Percentiles rank a stretch among this genome's conserved stretches.
phyloP scores from a whole-genome alignment of 2,888 invertebrate genomes.

The Phytoseiulus persimilis region DNA sequence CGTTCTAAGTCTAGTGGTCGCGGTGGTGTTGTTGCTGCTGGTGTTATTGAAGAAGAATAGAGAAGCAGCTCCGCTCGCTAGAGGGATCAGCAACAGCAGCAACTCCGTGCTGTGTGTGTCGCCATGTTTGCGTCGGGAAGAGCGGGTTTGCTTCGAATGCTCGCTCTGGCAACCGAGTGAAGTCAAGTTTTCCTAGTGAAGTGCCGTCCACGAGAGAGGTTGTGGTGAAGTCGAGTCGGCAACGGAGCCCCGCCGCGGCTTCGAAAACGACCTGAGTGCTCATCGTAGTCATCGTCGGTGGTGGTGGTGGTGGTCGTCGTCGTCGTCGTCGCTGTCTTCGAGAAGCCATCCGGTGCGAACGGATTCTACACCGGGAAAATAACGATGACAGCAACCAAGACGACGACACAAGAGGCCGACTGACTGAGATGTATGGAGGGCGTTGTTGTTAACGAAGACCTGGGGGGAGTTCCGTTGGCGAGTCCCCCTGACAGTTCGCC shows the following conservation, averaged over 20 bases:
- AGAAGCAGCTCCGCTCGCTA: background rate
- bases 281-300: background rate
- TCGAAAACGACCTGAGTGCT: background rate
- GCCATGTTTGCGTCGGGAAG: conserved; percentile 34
- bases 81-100: background rate
- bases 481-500: conserved; percentile 5
- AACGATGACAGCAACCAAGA: background rate
- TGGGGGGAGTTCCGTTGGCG: background rate
- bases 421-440: conserved; percentile 5
- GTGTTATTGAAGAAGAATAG: background rate
- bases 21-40: background rate
- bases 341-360: background rate
- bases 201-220: background rate
- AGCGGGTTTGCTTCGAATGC: conserved; percentile 34
- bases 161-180: background rate
- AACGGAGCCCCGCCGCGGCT: background rate
- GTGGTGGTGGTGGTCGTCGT: background rate
- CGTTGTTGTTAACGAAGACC: background rate
- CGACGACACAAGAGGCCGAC: background rate
- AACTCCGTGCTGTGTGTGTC: conserved; percentile 19
- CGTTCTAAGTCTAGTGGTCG: background rate
- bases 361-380: background rate
- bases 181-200: background rate
- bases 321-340: background rate
- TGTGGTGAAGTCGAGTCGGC: background rate